These are phyloP conservation scores for Sorex maritimensis DNA, from an alignment of 2,797 vertebrate species.

Conservation along the genomic window DNA sequence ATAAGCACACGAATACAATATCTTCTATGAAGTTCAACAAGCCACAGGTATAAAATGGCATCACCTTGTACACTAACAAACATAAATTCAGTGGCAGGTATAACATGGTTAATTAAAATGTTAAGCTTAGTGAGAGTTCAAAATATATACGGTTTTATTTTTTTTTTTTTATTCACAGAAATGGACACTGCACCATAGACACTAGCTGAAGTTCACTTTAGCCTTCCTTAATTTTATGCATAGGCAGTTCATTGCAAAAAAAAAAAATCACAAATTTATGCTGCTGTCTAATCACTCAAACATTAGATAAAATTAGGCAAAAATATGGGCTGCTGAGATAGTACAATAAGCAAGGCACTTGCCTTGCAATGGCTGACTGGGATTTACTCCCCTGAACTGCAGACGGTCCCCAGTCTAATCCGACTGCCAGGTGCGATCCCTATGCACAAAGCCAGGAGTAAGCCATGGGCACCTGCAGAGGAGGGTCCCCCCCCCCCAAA, in stretches of 20 bases:
- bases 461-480: too few species aligned
- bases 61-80: not conserved
- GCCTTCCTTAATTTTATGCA: conserved; percentile 15
- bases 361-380: not conserved
- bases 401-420: too few species aligned
- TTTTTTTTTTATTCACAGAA: not conserved
- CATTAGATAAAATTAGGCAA: conserved; percentile 60
- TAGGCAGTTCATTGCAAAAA: conserved; percentile 15
- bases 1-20: not conserved
- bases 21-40: conserved; percentile 31
- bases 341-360: too few species aligned
- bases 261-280: not conserved
- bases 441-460: too few species aligned
- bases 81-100: not conserved
- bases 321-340: not conserved
- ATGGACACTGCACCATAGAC: not conserved
- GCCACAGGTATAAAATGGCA: not conserved
- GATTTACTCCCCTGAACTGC: too few species aligned
- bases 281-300: conserved; percentile 20
- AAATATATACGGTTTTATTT: not conserved
- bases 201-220: not conserved
- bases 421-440: too few species aligned
- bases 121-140: not conserved
- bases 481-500: too few species aligned
- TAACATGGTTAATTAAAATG: not conserved